A percentile compares a stretch with the other conserved stretches of the same genome.
Conservation (phyloP, 1,140 invertebrate species). For the Andricus grossulariae region DNA sequence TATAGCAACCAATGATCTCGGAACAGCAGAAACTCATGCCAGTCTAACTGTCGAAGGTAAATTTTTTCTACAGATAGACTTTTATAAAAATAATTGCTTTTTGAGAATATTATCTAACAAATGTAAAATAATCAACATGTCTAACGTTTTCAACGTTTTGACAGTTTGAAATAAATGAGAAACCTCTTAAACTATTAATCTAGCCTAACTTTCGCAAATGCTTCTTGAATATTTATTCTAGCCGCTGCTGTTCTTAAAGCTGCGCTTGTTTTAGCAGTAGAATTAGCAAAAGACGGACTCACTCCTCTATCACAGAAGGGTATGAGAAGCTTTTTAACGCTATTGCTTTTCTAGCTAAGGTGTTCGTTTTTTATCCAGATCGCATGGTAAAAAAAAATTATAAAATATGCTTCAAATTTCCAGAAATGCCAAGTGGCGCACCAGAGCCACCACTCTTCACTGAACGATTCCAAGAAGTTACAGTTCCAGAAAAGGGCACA, state of each 20-base stretch:
- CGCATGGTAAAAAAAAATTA: not conserved
- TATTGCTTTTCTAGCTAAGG: not conserved
- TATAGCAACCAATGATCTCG: conserved; percentile 86
- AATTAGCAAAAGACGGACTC: conserved; percentile 56
- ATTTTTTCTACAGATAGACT: not conserved
- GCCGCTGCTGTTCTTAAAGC: conserved; percentile 55
- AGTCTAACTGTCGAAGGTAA: conserved; percentile 88
- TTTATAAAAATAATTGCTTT: not conserved
- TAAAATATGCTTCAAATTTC: conserved; percentile 52
- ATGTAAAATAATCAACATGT: too few relatives aligned
- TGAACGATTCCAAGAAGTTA: conserved; percentile 90
- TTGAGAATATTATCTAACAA: not conserved
- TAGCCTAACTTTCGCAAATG: not conserved
- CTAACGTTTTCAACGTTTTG: too few relatives aligned
- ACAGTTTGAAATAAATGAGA: not conserved
- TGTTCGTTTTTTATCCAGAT: not conserved
- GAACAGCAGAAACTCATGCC: conserved; percentile 84
- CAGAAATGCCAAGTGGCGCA: conserved; percentile 81
- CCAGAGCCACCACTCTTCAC: conserved; percentile 90
- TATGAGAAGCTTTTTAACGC: conserved; percentile 12
- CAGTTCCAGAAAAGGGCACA: conserved; percentile 87
- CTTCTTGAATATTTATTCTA: conserved; percentile 49
- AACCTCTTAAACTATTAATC: not conserved
- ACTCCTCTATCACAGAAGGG: conserved; percentile 46
- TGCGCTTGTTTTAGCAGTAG: conserved; percentile 49